Evolutionary conservation across 2,888 invertebrate species (phyloP), one percentile per base, ranked within the genome.

Genomic region (Protophormia terraenovae): DNA sequence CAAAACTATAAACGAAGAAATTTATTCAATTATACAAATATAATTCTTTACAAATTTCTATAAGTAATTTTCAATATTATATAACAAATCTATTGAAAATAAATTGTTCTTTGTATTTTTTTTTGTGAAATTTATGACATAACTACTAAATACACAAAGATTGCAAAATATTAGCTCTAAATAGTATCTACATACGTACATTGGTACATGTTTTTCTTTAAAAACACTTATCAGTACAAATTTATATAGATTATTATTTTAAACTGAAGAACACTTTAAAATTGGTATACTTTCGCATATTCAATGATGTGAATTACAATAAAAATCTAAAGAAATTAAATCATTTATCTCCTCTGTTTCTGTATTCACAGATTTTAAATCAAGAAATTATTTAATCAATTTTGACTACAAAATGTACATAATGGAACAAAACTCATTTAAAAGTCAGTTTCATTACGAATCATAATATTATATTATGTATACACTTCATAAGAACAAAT

Each of bases 41-140:
- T 47, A 16, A 7, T 16, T 19, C 2, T 47, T 47, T 16, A 16
- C 2, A 12, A 19, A 53, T 5, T 2, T 24, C 12, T 3, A 19
- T 53, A 24, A 8, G 38, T 10, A 55, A 38, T 38, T 14, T 53
- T 32, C 4, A 55, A 22, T 47, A 35, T 78, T 78, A 78, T 69
- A 78, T 78, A 78, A 78, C 32, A 45, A 47, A 27, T 50, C 7
- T 47, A 32, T 60, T 64, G 19, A 19, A 41, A 27, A 35, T 47
- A 32, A 35, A 7, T 45, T 50, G 29, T 14, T 67, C 16, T 45
- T 14, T 24, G n/a, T n/a, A 24, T 24, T 53, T 24, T 24, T 3
- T 6, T 24, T 53, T 53, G 4, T 14, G 14, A 47, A 35, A 45
- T 66, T 69, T 69, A 62, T 78, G 78, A 78, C 69, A 78, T 77